Percentiles rank a stretch among this genome's conserved stretches.
Evolutionary conservation across 2,113 vertebrate genomes (phyloP).

Genomic region (Mesembrinibis cayennensis): DNA sequence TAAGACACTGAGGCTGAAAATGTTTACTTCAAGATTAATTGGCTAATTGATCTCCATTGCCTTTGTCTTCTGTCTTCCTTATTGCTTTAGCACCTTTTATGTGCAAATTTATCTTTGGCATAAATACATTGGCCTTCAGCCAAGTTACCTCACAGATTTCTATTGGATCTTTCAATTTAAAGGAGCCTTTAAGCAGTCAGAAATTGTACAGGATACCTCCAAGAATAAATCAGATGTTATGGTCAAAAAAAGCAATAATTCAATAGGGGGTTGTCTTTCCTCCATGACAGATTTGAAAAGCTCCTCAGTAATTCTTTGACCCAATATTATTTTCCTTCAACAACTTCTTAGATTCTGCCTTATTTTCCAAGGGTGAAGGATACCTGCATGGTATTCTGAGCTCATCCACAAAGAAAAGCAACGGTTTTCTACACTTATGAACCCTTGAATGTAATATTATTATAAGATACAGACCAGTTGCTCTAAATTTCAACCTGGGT

Average conservation of each 20-base stretch:
- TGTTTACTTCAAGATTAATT: slow-evolving; percentile 10
- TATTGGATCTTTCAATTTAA: not conserved
- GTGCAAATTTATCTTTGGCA: not conserved
- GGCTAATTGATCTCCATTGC: not conserved
- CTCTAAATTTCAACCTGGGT: not conserved
- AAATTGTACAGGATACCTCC: not conserved
- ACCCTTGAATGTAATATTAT: not conserved
- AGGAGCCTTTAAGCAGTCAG: not conserved
- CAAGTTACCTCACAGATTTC: not conserved
- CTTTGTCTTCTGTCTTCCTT: not conserved
- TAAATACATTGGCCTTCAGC: not conserved
- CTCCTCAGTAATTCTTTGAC: not conserved
- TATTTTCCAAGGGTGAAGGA: not conserved
- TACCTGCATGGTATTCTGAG: not conserved
- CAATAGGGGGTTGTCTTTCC: not conserved
- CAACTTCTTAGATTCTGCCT: not conserved
- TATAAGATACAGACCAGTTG: not conserved
- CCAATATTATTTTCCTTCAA: not conserved
- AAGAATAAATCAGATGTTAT: not conserved
- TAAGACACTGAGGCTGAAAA: not conserved
- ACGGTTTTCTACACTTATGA: not conserved
- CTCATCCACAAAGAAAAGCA: not conserved
- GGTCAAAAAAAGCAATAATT: not conserved
- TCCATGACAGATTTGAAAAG: not conserved
- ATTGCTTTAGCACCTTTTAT: not conserved